Conservation (phyloP, 1,140 invertebrate genomes). For the Melipona quadrifasciata region DNA sequence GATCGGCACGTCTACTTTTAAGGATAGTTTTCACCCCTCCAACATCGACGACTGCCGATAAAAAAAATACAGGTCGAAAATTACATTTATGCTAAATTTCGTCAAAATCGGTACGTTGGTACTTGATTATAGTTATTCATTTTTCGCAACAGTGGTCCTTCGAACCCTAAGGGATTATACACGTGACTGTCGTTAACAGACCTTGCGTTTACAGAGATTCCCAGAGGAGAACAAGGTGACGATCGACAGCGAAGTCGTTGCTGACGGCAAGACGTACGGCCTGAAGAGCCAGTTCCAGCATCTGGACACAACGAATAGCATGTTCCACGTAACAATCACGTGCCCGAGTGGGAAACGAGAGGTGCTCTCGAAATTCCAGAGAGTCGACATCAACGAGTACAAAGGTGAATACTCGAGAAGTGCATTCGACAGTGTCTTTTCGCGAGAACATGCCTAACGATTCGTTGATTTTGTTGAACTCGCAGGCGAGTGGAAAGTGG, state of each 20-base stretch:
- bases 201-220: constrained; percentile 70
- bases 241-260: constrained; percentile 75
- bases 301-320: constrained; percentile 61
- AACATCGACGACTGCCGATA: no score
- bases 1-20: no score
- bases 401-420: constrained; percentile 79
- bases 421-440: background rate
- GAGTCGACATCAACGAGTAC: constrained; percentile 82
- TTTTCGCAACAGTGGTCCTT: no score
- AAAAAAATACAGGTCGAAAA: no score
- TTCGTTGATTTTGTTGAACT: background rate
- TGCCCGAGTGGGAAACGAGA: constrained; percentile 80
- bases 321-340: constrained; percentile 78
- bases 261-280: constrained; percentile 82
- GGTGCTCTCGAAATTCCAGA: constrained; percentile 82
- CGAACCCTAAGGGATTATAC: no score
- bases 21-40: no score
- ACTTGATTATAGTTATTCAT: no score
- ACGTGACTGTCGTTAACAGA: no score
- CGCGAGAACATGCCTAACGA: background rate
- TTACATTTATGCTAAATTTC: no score
- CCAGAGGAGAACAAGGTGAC: constrained; percentile 79
- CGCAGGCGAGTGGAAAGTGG: constrained; percentile 73
- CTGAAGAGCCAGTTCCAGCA: constrained; percentile 78
- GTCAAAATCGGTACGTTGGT: no score